A percentile compares a stretch with the other conserved stretches of the same genome.
Evolutionary conservation across 1,140 invertebrate genomes (phyloP).

Genomic region (Aphidius ervi): DNA sequence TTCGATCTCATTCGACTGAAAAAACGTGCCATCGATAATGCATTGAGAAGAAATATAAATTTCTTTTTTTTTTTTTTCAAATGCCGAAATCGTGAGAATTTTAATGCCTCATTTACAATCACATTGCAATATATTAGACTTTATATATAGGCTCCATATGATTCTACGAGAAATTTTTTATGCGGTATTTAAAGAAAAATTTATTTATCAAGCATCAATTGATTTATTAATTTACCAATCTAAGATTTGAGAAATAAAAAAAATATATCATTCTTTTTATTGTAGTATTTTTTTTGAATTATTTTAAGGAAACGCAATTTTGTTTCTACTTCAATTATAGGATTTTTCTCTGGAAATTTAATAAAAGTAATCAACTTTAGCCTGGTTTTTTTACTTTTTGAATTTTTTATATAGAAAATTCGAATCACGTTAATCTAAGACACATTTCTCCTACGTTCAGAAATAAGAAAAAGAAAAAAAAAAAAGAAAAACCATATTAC

Average conservation of each 20-base stretch:
- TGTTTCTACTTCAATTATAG: background rate
- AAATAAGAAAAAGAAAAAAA: background rate
- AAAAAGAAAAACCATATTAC: background rate
- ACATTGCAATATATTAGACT: slow-evolving; percentile 6
- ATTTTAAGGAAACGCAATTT: background rate
- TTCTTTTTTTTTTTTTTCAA: slow-evolving; percentile 16
- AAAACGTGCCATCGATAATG: slow-evolving; percentile 13
- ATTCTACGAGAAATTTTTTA: too few species aligned
- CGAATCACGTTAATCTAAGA: background rate
- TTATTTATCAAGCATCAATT: too few species aligned
- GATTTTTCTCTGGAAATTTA: background rate
- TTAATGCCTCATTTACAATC: slow-evolving; percentile 16
- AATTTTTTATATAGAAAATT: background rate
- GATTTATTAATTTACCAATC: too few species aligned
- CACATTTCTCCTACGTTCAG: background rate
- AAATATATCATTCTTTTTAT: too few species aligned
- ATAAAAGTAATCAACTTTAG: background rate
- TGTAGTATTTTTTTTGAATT: too few species aligned
- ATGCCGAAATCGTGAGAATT: slow-evolving; percentile 22
- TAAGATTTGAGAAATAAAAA: too few species aligned
- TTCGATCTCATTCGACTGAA: slow-evolving; percentile 5
- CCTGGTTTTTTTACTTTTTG: background rate
- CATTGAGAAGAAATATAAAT: slow-evolving; percentile 18
- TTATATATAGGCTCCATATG: slow-evolving; percentile 1
- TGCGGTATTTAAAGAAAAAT: too few species aligned